Percentiles rank a stretch among this genome's conserved stretches.
Conservation (phyloP, 2,888 invertebrate genomes). For the Andrena trimmerana region DNA sequence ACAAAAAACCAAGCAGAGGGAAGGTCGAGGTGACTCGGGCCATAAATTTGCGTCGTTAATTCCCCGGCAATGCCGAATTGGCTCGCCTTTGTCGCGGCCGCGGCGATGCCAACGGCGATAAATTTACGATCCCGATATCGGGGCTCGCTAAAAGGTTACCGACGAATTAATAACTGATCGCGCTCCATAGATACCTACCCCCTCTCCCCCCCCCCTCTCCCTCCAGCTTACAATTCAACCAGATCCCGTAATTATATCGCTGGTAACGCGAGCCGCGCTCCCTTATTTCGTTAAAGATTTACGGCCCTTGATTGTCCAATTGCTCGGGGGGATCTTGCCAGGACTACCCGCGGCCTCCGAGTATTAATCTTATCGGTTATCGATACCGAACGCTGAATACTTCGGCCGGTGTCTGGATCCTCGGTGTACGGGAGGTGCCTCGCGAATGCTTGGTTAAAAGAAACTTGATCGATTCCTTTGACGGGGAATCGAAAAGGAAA, state of each 20-base stretch:
- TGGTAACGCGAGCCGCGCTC: slow-evolving; percentile 1
- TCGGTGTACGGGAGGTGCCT: background rate
- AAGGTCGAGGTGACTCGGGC: slow-evolving; percentile 4
- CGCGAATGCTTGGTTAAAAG: background rate
- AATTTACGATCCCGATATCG: slow-evolving; percentile 58
- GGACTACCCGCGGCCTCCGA: background rate
- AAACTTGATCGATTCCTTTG: too few species aligned
- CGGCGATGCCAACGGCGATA: slow-evolving; percentile 34
- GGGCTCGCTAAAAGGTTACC: slow-evolving; percentile 46
- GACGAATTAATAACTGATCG: slow-evolving; percentile 54
- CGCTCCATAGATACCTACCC: slow-evolving; percentile 9
- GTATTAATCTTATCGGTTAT: background rate
- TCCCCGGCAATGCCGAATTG: slow-evolving; percentile 43
- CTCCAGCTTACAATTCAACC: background rate
- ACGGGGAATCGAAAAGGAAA: too few species aligned
- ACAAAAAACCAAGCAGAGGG: background rate
- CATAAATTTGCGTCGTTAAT: slow-evolving; percentile 62
- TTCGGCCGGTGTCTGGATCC: background rate
- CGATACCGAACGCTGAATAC: background rate
- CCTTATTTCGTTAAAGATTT: slow-evolving; percentile 28
- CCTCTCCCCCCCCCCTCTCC: too few species aligned
- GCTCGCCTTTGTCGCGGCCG: slow-evolving; percentile 32
- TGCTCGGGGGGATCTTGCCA: background rate
- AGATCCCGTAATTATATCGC: slow-evolving; percentile 45
- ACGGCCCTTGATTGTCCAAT: slow-evolving; percentile 1